Base-by-base conservation (phyloP, 2,888 invertebrate species). In the Diploptera punctata region DNA sequence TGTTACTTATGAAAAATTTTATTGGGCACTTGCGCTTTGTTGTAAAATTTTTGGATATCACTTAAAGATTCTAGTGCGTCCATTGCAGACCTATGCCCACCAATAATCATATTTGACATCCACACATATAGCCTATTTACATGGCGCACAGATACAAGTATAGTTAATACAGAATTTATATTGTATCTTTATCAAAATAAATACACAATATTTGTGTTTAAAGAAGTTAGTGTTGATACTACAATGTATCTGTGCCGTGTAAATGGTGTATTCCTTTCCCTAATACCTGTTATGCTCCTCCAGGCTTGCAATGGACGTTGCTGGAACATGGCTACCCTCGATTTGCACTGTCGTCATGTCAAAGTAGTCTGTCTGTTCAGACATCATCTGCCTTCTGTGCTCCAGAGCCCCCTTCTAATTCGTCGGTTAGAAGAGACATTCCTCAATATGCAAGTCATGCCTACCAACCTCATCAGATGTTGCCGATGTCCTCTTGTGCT, bases 231-330 rank as follows among this genome's bases (percentile, higher is more conserved):
- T 33, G n/a, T 54, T 68, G 69, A 65, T 69, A 43, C 72, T 69
- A 69, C 69, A 68, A 80, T 80, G 80, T 81, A 80, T 81, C 80
- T 80, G 81, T 81, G 81, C 80, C 81, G 80, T 80, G 80, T 80
- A 78, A 78, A 77, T 77, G 77, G 75, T 75, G 71, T 67, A n/a
- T 52, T 72, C 44, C 62, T 73, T 65, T 47, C 65, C 71, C 43
- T 74, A 74, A 75, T 68, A 74, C 72, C 75, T 73, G 73, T 71
- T 70, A 79, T 79, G 77, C 77, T 79, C 79, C 88, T 89, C 88
- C 90, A 93, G 93, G 92, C 87, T 90, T 91, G 86, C 93, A 92
- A 86, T 93, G 93, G 93, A 91, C 91, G 84, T 90, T 93, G 87
- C 89, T 93, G 89, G 93, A 93, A 87, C 90, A 92, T 84, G 88